Percentiles rank a stretch among this genome's conserved stretches.
phyloP scores from a whole-genome alignment of 2,888 invertebrate species.

The Stenotaenia linearis region DNA sequence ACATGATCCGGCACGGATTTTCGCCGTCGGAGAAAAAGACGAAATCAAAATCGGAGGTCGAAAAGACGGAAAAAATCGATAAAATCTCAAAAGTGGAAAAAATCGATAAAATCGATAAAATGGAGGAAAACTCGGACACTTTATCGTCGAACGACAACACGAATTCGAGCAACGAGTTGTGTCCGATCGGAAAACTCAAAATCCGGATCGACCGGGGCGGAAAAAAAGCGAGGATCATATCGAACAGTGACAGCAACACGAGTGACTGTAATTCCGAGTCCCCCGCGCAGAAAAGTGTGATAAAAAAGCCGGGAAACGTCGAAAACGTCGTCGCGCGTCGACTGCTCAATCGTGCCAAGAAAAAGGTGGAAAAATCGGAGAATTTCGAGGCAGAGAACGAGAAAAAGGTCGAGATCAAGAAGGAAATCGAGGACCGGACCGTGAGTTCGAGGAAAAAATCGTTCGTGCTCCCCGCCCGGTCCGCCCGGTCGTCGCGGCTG shows the following conservation, averaged over 20 bases:
- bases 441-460: background rate
- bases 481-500: constrained; percentile 76
- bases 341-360: too few relatives aligned
- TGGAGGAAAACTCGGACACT: background rate
- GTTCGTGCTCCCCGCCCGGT: constrained; percentile 72
- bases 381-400: too few relatives aligned
- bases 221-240: constrained; percentile 5
- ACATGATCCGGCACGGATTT: constrained; percentile 31
- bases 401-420: too few relatives aligned
- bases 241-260: background rate
- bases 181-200: constrained; percentile 24
- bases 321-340: too few relatives aligned
- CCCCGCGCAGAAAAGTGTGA: background rate
- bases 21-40: background rate
- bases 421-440: background rate
- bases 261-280: background rate
- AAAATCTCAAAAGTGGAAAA: background rate
- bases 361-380: background rate
- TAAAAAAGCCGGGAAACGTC: background rate
- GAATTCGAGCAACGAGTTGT: background rate
- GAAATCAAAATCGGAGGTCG: too few relatives aligned
- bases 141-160: background rate
- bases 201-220: constrained; percentile 16
- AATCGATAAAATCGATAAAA: background rate
- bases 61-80: background rate